Percentiles rank a stretch among this genome's conserved stretches.
Evolutionary conservation across 2,113 vertebrate genomes (phyloP).

Genomic region (Epinephelus cyanopodus): DNA sequence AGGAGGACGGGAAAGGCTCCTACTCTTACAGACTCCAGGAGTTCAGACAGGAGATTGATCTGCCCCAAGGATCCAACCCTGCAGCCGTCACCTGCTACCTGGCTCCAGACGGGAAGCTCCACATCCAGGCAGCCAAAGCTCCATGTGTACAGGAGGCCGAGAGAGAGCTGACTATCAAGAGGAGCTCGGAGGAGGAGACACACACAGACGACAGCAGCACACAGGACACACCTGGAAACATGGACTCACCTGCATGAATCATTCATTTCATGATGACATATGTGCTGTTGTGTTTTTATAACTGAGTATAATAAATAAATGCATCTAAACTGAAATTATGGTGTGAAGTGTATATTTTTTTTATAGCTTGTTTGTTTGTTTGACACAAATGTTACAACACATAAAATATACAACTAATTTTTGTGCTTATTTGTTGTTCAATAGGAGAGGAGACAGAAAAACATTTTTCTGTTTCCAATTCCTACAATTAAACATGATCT

Average conservation of each 20-base stretch:
- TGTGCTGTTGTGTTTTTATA: no score
- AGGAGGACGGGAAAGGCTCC: slow-evolving; percentile 16
- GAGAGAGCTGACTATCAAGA: slow-evolving; percentile 59
- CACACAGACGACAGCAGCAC: slow-evolving; percentile 26
- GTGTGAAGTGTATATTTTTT: no score
- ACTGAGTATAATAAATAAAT: no score
- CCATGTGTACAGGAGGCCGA: slow-evolving; percentile 35
- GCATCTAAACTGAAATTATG: no score
- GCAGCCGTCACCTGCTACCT: slow-evolving; percentile 70
- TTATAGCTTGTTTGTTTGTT: no score
- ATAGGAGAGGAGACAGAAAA: slow-evolving; percentile 3
- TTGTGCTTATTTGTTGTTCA: no score
- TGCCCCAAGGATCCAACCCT: slow-evolving; percentile 48
- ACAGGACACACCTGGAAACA: slow-evolving; percentile 19
- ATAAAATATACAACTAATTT: no score
- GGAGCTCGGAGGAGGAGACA: slow-evolving; percentile 48
- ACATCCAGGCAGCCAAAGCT: slow-evolving; percentile 52
- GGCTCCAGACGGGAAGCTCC: slow-evolving; percentile 65
- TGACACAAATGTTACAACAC: no score
- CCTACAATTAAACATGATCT: background rate
- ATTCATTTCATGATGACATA: no score
- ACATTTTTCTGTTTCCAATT: background rate
- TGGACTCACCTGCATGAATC: background rate
- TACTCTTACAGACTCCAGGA: slow-evolving; percentile 61
- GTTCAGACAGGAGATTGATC: slow-evolving; percentile 77